A percentile compares a stretch with the other conserved stretches of the same genome.
These are phyloP conservation scores for Zaprionus lineosus DNA, from an alignment of 2,888 invertebrate genomes.

Conservation along the genomic window DNA sequence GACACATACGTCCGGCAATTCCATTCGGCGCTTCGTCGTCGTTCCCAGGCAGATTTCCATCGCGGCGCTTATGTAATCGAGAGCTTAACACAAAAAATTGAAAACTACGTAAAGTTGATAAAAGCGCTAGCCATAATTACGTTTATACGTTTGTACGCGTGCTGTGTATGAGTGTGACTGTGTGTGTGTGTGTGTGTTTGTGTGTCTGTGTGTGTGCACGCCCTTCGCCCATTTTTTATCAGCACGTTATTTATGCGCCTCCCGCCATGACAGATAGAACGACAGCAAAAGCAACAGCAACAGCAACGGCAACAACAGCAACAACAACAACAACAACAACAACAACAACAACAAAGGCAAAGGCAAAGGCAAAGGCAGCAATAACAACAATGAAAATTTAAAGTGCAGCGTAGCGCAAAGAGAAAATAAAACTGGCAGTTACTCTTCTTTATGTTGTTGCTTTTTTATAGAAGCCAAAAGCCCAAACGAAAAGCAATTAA, in stretches of 20 bases:
- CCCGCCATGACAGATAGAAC: constrained; percentile 56
- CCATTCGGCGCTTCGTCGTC: constrained; percentile 14
- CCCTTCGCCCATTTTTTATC: constrained; percentile 75
- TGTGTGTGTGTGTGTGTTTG: constrained; percentile 1
- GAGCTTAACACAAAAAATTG: constrained; percentile 34
- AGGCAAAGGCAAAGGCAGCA: constrained; percentile 6
- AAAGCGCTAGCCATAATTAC: constrained; percentile 71
- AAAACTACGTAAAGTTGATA: constrained; percentile 55
- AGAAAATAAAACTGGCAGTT: constrained; percentile 46
- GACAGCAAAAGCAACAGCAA: constrained; percentile 21
- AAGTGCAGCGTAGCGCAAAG: constrained; percentile 75
- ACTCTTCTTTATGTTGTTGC: constrained; percentile 29
- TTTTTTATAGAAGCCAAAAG: constrained; percentile 53
- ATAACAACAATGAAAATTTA: constrained; percentile 57
- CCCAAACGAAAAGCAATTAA: constrained; percentile 76
- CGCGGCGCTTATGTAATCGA: constrained; percentile 63
- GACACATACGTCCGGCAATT: constrained; percentile 30
- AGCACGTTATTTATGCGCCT: constrained; percentile 71
- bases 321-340: constrained; percentile 48
- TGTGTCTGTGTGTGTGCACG: constrained; percentile 31
- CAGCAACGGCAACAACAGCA: constrained; percentile 8
- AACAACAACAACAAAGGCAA: constrained; percentile 8
- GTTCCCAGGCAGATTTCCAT: constrained; percentile 63
- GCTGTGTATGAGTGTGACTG: too few relatives aligned
- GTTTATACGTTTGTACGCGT: constrained; percentile 50